Percentiles rank a stretch among this genome's conserved stretches.
phyloP scores from a whole-genome alignment of 2,888 invertebrate species.

The Euplexia lucipara region DNA sequence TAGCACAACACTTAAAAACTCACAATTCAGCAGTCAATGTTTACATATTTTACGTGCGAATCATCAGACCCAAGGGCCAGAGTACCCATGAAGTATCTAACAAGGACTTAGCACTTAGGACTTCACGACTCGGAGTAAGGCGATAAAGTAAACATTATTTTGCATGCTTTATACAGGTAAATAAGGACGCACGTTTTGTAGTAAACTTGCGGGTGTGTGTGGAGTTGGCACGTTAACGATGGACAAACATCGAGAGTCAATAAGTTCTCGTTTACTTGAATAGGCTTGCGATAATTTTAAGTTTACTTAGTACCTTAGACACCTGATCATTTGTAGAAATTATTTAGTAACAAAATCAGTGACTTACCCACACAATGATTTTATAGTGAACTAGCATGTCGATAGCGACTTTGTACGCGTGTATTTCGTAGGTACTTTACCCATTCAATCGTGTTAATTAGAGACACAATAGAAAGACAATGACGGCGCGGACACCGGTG shows the following conservation, averaged over 20 bases:
- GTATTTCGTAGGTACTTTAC: too few species aligned
- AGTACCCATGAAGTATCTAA: not conserved
- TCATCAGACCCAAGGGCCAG: not conserved
- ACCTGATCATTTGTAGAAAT: too few species aligned
- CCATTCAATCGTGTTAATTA: too few species aligned
- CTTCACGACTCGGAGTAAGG: slow-evolving; percentile 6
- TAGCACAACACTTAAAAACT: not conserved
- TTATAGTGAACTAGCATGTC: too few species aligned
- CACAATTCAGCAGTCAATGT: not conserved
- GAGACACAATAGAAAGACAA: not conserved
- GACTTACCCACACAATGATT: too few species aligned
- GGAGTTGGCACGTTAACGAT: slow-evolving; percentile 23
- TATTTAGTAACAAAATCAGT: not conserved
- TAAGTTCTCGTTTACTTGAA: slow-evolving; percentile 8
- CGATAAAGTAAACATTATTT: slow-evolving; percentile 12
- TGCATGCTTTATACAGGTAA: slow-evolving; percentile 30
- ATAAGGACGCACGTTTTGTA: slow-evolving; percentile 7
- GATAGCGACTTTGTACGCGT: too few species aligned
- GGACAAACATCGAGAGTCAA: slow-evolving; percentile 35
- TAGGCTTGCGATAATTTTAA: not conserved
- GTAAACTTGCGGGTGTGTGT: slow-evolving; percentile 13
- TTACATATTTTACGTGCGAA: not conserved
- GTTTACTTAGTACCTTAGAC: too few species aligned
- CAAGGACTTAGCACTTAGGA: slow-evolving; percentile 6
- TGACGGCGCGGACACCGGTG: too few species aligned